A percentile compares a stretch with the other conserved stretches of the same genome.
phyloP scores from a whole-genome alignment of 2,797 vertebrate genomes.

The Taeniopygia guttata region DNA sequence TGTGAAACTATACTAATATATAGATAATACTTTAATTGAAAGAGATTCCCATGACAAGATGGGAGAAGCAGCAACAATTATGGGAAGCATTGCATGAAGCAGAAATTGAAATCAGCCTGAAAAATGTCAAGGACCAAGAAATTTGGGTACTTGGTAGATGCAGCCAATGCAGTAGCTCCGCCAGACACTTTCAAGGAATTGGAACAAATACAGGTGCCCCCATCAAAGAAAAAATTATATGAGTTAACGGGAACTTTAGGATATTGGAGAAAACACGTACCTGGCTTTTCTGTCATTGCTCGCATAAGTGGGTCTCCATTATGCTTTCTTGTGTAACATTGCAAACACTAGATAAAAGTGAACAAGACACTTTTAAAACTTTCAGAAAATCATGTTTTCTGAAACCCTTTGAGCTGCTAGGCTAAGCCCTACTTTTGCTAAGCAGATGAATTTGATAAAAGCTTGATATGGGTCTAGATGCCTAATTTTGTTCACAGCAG shows the following conservation, averaged over 20 bases:
- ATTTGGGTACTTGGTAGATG: neutral
- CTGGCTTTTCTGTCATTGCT: neutral
- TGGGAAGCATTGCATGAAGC: neutral
- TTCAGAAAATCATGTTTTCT: neutral
- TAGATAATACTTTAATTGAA: neutral
- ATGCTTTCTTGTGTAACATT: slow-evolving; percentile 47
- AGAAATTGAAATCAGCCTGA: neutral
- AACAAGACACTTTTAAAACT: slow-evolving; percentile 22
- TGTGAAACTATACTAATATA: neutral
- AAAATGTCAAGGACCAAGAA: neutral
- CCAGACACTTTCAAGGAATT: neutral
- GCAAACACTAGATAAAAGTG: slow-evolving; percentile 57
- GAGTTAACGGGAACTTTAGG: neutral
- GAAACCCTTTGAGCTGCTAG: neutral
- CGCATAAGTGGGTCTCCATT: neutral
- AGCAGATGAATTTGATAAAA: neutral
- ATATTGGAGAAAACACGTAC: neutral
- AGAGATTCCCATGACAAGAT: neutral
- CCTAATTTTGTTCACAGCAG: neutral
- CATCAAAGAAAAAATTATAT: neutral
- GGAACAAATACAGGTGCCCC: neutral
- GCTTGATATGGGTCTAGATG: neutral
- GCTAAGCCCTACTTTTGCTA: neutral
- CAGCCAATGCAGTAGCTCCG: neutral
- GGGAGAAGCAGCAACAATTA: neutral